Percentiles rank a stretch among this genome's conserved stretches.
phyloP scores from a whole-genome alignment of 2,888 invertebrate species.

The Tenthredo livida region DNA sequence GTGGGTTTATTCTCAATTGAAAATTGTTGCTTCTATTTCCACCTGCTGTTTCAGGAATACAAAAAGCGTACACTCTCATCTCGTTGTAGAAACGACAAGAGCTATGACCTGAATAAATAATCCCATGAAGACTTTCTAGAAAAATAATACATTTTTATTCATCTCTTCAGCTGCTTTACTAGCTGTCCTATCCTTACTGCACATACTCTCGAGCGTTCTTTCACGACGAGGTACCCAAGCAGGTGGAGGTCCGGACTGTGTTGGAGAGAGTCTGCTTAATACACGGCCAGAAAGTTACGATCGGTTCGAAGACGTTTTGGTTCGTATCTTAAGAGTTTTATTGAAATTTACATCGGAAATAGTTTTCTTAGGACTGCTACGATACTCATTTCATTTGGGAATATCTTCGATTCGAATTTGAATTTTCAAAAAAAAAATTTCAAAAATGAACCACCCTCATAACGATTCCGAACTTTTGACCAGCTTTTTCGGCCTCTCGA shows the following conservation, averaged over 20 bases:
- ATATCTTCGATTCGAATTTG: neutral
- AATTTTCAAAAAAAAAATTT: neutral
- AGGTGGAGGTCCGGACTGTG: constrained; percentile 65
- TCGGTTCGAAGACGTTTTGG: constrained; percentile 73
- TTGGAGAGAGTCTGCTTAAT: constrained; percentile 71
- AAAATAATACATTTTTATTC: neutral
- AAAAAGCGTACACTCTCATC: neutral
- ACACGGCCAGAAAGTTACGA: constrained; percentile 71
- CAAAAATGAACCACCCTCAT: neutral
- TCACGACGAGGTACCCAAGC: constrained; percentile 62
- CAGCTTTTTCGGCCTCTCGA: neutral
- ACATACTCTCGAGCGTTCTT: constrained; percentile 68
- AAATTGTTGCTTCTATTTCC: constrained; percentile 10
- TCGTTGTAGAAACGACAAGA: neutral
- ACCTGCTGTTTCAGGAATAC: neutral
- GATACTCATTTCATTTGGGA: neutral
- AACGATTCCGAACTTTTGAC: neutral
- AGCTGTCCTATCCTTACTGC: constrained; percentile 68
- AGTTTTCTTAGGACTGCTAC: neutral
- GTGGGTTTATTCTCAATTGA: constrained; percentile 64
- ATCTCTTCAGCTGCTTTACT: constrained; percentile 68
- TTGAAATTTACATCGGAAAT: neutral
- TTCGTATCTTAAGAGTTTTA: constrained; percentile 56
- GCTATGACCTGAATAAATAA: neutral
- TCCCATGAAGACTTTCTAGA: neutral